A percentile compares a stretch with the other conserved stretches of the same genome.
These are phyloP conservation scores for Tangara arthus DNA, from an alignment of 2,797 vertebrate species.

Conservation along the genomic window DNA sequence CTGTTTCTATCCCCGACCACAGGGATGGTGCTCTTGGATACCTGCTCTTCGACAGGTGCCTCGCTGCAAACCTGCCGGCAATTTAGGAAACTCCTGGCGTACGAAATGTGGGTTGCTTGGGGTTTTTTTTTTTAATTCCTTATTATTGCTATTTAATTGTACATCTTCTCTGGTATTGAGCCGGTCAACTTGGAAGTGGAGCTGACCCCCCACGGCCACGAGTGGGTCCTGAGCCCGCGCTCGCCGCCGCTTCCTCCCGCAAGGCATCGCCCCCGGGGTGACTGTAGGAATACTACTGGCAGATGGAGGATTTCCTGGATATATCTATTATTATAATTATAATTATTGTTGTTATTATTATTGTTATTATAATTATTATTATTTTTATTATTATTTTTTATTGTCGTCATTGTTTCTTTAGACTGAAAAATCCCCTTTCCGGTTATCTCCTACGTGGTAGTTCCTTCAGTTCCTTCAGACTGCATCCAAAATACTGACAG, in stretches of 20 bases:
- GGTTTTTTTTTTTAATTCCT: neutral
- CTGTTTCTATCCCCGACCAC: neutral
- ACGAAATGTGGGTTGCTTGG: neutral
- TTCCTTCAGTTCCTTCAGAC: conserved; percentile 22
- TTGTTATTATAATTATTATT: neutral
- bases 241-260: neutral
- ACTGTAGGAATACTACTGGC: conserved; percentile 56
- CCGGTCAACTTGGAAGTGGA: neutral
- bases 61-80: neutral
- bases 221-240: neutral
- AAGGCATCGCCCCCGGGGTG: neutral
- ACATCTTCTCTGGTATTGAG: conserved; percentile 33
- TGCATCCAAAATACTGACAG: conserved; percentile 34
- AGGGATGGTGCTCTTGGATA: neutral
- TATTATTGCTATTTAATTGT: conserved; percentile 33
- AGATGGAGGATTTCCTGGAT: conserved; percentile 59
- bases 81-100: neutral
- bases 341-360: neutral
- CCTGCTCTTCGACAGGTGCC: neutral
- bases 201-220: neutral
- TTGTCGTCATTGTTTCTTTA: neutral
- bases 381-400: neutral
- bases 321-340: neutral
- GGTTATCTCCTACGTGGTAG: conserved; percentile 35
- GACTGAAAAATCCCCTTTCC: neutral